Percentiles rank a stretch among this genome's conserved stretches.
Conservation (phyloP, 2,113 vertebrate species). For the Carassius gibelio region DNA sequence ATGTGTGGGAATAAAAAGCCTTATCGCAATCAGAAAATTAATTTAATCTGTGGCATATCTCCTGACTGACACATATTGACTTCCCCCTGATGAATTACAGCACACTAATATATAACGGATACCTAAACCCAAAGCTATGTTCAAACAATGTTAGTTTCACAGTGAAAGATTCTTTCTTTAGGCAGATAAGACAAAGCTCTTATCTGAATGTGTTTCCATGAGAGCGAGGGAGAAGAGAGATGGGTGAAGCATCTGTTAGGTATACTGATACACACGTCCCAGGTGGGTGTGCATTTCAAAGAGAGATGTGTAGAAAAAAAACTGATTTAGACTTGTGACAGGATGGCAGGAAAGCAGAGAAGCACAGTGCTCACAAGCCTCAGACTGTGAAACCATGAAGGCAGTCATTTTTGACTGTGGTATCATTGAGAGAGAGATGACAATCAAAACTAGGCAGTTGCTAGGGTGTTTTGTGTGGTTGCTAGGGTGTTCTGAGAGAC, state of each 20-base stretch:
- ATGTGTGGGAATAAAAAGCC: constrained; percentile 55
- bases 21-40: constrained; percentile 58
- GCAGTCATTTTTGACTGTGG: neutral
- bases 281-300: neutral
- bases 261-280: neutral
- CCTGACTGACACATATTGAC: constrained; percentile 37
- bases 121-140: constrained; percentile 32
- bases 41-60: constrained; percentile 54
- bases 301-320: neutral
- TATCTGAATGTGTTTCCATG: constrained; percentile 10
- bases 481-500: too few relatives aligned
- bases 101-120: neutral
- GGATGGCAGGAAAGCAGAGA: neutral
- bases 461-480: too few relatives aligned
- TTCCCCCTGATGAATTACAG: constrained; percentile 29
- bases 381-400: neutral
- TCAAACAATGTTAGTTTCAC: constrained; percentile 43
- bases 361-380: neutral
- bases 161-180: constrained; percentile 11
- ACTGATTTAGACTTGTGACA: neutral
- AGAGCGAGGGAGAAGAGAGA: neutral
- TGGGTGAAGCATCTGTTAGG: neutral
- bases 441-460: neutral
- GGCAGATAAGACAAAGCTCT: constrained; percentile 15
- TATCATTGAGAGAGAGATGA: neutral